Evolutionary conservation across 2,797 vertebrate genomes (phyloP).

Genomic region (Echeneis naucrates): DNA sequence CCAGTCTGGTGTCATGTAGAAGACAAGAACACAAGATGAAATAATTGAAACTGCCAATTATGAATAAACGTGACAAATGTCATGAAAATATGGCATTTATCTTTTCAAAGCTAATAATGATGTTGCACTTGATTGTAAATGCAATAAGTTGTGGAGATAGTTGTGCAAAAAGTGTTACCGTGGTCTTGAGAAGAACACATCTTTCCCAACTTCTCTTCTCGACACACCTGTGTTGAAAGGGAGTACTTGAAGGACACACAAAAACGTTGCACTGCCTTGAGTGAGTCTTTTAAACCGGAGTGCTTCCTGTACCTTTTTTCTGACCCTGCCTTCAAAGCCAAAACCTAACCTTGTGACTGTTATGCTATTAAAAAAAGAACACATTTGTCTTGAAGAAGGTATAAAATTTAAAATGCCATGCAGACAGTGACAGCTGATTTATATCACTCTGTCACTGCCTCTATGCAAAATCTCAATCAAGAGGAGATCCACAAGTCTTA

Average conservation of each 20-base stretch:
- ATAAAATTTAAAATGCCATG: slow-evolving; percentile 48
- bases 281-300: background rate
- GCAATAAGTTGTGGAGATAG: background rate
- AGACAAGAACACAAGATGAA: background rate
- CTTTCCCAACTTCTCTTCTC: background rate
- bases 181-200: background rate
- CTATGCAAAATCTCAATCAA: slow-evolving; percentile 5
- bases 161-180: slow-evolving; percentile 7
- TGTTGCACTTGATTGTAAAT: background rate
- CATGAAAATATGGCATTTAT: background rate
- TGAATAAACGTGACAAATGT: background rate
- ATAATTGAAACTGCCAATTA: background rate
- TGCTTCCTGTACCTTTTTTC: slow-evolving; percentile 12
- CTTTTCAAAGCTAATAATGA: background rate
- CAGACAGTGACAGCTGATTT: slow-evolving; percentile 25
- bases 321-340: slow-evolving; percentile 1
- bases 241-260: background rate
- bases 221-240: background rate
- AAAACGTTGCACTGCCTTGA: background rate
- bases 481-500: slow-evolving; percentile 5
- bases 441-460: slow-evolving; percentile 12
- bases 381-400: slow-evolving; percentile 18
- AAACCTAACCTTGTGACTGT: background rate
- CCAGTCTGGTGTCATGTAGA: background rate
- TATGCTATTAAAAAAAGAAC: background rate